A percentile compares a stretch with the other conserved stretches of the same genome.
Conservation (phyloP, 2,113 vertebrate species). For the Hyperoodon ampullatus region DNA sequence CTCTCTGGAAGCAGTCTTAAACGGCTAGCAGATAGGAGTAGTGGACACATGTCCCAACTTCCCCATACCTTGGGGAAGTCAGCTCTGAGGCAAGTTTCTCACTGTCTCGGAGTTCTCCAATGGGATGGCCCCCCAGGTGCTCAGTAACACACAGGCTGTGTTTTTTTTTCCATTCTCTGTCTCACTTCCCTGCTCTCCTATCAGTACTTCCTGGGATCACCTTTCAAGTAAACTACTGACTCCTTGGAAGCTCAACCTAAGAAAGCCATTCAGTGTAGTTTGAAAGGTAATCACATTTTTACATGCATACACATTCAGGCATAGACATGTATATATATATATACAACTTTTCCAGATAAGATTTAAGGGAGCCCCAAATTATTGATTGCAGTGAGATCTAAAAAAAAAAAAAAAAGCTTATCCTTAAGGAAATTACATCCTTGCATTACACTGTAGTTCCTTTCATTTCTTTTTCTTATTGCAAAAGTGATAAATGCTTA, state of each 20-base stretch:
- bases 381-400: neutral
- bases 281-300: neutral
- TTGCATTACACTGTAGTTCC: neutral
- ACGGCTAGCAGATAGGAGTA: neutral
- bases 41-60: neutral
- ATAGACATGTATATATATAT: neutral
- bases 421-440: neutral
- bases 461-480: conserved; percentile 36
- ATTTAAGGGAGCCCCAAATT: neutral
- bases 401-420: conserved; percentile 7
- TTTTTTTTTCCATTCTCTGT: neutral
- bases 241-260: neutral
- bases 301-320: neutral
- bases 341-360: neutral
- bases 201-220: neutral
- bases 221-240: neutral
- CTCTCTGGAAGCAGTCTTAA: neutral
- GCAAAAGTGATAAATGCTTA: conserved; percentile 36
- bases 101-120: neutral
- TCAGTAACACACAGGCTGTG: neutral
- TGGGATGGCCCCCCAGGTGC: neutral
- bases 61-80: neutral
- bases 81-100: neutral
- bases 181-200: neutral
- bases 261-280: neutral